phyloP scores from a whole-genome alignment of 2,888 invertebrate genomes.

The Theodoxus fluviatilis region DNA sequence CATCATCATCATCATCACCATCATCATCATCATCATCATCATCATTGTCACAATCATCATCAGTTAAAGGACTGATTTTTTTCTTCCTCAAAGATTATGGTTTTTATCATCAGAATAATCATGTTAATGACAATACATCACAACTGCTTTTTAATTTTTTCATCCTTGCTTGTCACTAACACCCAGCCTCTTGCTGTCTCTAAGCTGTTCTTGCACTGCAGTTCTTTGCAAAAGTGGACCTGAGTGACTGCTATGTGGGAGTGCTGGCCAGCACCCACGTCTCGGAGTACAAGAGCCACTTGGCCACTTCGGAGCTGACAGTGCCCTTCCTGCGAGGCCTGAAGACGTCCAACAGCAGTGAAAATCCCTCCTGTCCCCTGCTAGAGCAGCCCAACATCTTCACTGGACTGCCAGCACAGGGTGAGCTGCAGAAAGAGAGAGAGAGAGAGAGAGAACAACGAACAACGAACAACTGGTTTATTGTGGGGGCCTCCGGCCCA shows the following conservation, averaged over 20 bases:
- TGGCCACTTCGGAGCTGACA: slow-evolving; percentile 47
- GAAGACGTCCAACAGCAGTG: slow-evolving; percentile 45
- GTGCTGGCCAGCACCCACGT: slow-evolving; percentile 45
- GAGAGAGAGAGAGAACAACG: no score
- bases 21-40: no score
- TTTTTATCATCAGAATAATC: neutral
- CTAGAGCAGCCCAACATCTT: slow-evolving; percentile 60
- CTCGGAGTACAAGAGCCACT: slow-evolving; percentile 51
- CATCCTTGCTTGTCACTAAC: neutral
- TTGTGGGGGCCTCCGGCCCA: no score
- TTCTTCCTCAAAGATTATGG: neutral
- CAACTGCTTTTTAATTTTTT: neutral
- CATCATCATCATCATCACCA: neutral
- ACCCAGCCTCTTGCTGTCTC: neutral
- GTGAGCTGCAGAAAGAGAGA: no score
- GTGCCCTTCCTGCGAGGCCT: slow-evolving; percentile 54
- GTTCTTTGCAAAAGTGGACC: slow-evolving; percentile 44
- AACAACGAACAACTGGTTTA: no score
- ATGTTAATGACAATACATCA: neutral
- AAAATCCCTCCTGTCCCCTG: slow-evolving; percentile 47
- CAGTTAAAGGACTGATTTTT: neutral
- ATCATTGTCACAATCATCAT: no score
- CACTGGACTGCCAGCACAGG: slow-evolving; percentile 56
- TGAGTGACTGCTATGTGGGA: slow-evolving; percentile 40
- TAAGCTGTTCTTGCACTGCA: slow-evolving; percentile 33